These are phyloP conservation scores for Littorina saxatilis DNA, from an alignment of 1,140 invertebrate species.

Conservation along the genomic window DNA sequence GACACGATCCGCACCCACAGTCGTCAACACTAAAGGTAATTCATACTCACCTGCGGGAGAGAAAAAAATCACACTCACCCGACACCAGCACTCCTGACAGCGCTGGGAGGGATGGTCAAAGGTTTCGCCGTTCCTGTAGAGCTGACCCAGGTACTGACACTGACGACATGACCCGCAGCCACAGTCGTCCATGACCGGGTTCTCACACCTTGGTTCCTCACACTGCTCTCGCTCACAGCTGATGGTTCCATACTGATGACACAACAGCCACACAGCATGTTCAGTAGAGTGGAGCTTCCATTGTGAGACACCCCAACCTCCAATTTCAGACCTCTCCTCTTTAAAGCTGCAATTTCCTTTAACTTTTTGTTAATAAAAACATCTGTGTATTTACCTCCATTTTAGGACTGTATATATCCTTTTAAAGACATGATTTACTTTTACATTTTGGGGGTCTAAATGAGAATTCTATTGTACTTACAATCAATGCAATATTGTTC, in stretches of 20 bases:
- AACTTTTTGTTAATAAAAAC: no score
- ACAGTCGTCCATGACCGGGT: constrained; percentile 53
- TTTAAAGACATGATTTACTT: no score
- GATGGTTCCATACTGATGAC: constrained; percentile 42
- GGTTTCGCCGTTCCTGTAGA: constrained; percentile 44
- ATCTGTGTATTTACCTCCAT: no score
- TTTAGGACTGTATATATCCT: no score
- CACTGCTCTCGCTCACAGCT: constrained; percentile 47
- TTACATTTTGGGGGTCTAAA: no score
- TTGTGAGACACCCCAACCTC: background rate
- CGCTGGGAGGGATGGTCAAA: constrained; percentile 46
- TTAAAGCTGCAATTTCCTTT: no score
- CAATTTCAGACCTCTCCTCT: background rate
- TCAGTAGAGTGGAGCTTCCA: background rate
- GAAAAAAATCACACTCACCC: no score
- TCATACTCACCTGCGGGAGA: no score
- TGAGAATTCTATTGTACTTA: no score
- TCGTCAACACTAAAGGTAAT: no score
- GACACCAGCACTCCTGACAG: constrained; percentile 60
- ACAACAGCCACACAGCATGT: no score
- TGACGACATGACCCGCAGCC: constrained; percentile 57
- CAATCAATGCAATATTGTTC: no score
- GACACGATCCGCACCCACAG: constrained; percentile 61
- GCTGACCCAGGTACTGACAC: constrained; percentile 48
- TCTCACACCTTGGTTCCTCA: constrained; percentile 38